Base-by-base conservation (phyloP, 1,140 invertebrate genomes). In the Catajapyx aquilonaris region DNA sequence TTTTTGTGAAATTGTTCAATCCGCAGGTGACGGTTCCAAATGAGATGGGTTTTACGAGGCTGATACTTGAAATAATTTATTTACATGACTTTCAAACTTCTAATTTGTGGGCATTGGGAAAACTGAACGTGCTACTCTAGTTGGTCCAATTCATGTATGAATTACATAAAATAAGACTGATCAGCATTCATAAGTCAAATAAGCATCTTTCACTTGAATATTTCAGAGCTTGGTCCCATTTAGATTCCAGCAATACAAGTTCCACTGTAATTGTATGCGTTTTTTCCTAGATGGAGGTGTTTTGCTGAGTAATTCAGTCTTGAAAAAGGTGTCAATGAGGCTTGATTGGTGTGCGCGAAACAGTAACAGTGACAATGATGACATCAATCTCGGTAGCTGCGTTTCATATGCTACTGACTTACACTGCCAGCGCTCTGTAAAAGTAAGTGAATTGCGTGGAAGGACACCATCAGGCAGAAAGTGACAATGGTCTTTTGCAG, bases 261-360 rank as follows among this genome's bases (percentile, higher is more conserved):
- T 4, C n/a, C 23, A 28, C 23, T 28, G 23, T 9, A 28, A 28
- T 28, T 28, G 23, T 28, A 28, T 28, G 7, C 7, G 7, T 28
- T 28, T 28, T 28, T 45, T 51, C 59, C 39, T 53, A 72, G 73
- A 79, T 58, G 66, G 66, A 33, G 80, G 80, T 7, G 69, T 84
- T 39, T 48, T 84, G 4, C 48, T 83, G 11, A 81, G 76, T 44
- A 78, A 81, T 56, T 76, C 73, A 10, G 63, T 87, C 4, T 53
- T 87, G 41, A 65, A 65, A 31, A 70, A 73, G 48, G 64, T 87
- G 39, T 68, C 74, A 44, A 57, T 56, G 20, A 69, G 77, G 52
- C 56, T 87, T 39, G 79, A 86, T 48, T 85, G 80, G 71, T 90
- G 85, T 59, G 73, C 81, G 1, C 72, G 73, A 35, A 85, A 83